Evolutionary conservation across 2,888 invertebrate species (phyloP), one percentile per base, ranked within the genome.

Genomic region (Nymphalis c-album): DNA sequence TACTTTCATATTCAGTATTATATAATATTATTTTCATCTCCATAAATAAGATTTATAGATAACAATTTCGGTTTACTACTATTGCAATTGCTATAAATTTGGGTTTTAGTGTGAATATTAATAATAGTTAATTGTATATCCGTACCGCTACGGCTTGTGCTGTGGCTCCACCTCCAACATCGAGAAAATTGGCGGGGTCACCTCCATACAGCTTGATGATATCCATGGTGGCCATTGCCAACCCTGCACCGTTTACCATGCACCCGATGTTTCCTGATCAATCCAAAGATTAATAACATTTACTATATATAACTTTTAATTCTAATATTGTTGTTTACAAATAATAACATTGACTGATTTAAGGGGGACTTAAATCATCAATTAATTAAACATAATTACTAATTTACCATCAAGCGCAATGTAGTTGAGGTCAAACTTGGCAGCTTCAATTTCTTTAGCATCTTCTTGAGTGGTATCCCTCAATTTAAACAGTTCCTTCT

Each of bases 201-300:
- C 98, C 98, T 45, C 98, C 98, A 79, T 98, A 97, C 78, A 98
- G 92, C 84, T 98, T 98, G 83, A 99, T 98, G 73, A 99, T 98
- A 85, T 99, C 98, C 98, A 99, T 98, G 7, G 98, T 99, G 26
- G 98, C 98, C 98, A 98, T 98, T 35, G 98, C 98, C 74, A 99
- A 92, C 72, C 98, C 98, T 68, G 98, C 98, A 69, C 98, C 98
- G 85, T 98, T 98, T 48, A 98, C 98, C 94, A 98, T 95, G 88
- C 98, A 98, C 3, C 98, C 98, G 81, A 98, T 98, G 80, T 94
- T 96, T 61, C 94, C 94, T 94, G 26, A 31, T 72, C 0, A 68
- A 72, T 67, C 55, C 55, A 20, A 2, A 58, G 17, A 55, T 6
- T 16, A 31, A 31, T 26, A 50, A 50, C 18, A 13, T 26, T 26